Percentiles rank a stretch among this genome's conserved stretches.
These are phyloP conservation scores for Poecilia wingei DNA, from an alignment of 2,797 vertebrate genomes.

Conservation along the genomic window DNA sequence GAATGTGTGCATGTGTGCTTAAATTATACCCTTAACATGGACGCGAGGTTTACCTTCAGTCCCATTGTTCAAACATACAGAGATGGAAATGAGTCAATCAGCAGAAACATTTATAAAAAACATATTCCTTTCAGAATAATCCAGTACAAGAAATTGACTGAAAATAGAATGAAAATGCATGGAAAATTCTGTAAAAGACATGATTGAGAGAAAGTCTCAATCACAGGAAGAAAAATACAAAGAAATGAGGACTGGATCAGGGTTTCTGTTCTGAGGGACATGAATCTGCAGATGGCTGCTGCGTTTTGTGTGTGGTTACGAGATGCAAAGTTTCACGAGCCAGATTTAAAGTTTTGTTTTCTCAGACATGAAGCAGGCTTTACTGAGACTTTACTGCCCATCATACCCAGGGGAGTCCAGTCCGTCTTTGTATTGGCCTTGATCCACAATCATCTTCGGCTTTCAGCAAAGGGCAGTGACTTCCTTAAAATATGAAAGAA, in stretches of 20 bases:
- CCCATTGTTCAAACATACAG: not conserved
- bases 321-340: not conserved
- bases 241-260: not conserved
- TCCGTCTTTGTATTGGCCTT: constrained; percentile 3
- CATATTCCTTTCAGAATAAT: not conserved
- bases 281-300: constrained; percentile 5
- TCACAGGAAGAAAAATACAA: not conserved
- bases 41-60: not conserved
- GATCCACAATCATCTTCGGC: constrained; percentile 10
- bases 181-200: not conserved
- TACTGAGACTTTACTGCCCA: not conserved
- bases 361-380: not conserved
- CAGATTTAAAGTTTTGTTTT: constrained; percentile 7
- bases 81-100: not conserved
- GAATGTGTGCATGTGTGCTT: constrained; percentile 1
- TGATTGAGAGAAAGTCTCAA: not conserved
- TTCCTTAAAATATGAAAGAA: not conserved
- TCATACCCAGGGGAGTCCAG: not conserved
- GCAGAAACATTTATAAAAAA: not conserved
- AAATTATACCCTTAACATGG: constrained; percentile 23
- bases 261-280: not conserved
- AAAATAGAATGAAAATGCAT: not conserved
- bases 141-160: not conserved
- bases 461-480: not conserved
- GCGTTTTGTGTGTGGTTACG: not conserved